These are phyloP conservation scores for Charaxes varanes DNA, from an alignment of 1,140 invertebrate genomes.

Conservation along the genomic window DNA sequence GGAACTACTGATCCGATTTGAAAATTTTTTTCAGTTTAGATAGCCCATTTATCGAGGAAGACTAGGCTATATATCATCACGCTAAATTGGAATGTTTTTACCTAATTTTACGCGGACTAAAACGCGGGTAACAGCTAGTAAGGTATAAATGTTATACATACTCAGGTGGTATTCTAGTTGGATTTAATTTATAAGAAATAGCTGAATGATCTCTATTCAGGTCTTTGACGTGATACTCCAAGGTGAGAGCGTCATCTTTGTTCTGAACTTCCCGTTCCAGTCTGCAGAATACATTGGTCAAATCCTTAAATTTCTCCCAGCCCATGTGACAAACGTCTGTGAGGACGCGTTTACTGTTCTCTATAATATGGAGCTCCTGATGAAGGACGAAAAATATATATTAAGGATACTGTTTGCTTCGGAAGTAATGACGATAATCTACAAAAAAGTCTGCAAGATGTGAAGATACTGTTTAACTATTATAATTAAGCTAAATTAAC, in stretches of 20 bases:
- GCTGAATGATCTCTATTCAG: conserved; percentile 82
- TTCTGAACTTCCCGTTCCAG: conserved; percentile 85
- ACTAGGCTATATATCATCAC: no score
- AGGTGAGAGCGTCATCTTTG: conserved; percentile 83
- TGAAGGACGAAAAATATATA: conserved; percentile 8
- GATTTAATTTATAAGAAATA: conserved; percentile 87
- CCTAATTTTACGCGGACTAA: no score
- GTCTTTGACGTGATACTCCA: conserved; percentile 85
- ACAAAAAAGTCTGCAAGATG: no score
- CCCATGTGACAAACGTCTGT: conserved; percentile 71
- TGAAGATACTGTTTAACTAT: no score
- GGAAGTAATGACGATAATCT: no score
- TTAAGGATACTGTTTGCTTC: no score
- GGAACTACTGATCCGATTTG: background rate
- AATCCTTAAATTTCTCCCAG: conserved; percentile 88
- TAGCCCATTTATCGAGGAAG: no score
- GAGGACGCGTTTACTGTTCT: conserved; percentile 60
- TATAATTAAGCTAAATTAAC: no score
- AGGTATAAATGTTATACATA: conserved; percentile 37
- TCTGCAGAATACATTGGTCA: conserved; percentile 87
- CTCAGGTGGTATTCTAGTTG: conserved; percentile 83
- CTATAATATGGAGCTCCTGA: conserved; percentile 64
- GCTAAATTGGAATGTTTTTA: no score
- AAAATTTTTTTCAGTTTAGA: background rate
- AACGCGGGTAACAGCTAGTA: no score